These are phyloP conservation scores for Anas platyrhynchos DNA, from an alignment of 2,113 vertebrate genomes.

Conservation along the genomic window DNA sequence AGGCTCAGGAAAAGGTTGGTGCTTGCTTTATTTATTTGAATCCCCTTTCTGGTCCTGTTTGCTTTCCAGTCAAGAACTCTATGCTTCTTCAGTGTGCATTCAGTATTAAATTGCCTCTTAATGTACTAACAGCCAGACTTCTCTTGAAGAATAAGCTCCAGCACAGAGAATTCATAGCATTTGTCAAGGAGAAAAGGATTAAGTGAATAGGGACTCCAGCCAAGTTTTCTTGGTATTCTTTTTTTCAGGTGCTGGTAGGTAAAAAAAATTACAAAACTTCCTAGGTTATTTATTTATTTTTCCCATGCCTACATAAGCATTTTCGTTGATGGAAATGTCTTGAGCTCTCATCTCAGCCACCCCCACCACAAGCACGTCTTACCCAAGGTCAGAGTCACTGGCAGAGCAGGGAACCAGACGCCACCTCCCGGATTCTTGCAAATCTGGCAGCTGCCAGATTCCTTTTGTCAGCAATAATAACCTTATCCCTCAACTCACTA, in stretches of 20 bases:
- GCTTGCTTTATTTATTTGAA: slow-evolving; percentile 39
- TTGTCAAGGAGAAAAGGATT: slow-evolving; percentile 62
- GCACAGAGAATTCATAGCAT: slow-evolving; percentile 26
- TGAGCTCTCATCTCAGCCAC: background rate
- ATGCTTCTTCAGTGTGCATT: slow-evolving; percentile 44
- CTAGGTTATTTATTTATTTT: slow-evolving; percentile 15
- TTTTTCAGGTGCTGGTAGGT: background rate
- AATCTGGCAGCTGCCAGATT: background rate
- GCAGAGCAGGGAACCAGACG: background rate
- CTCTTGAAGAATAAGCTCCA: slow-evolving; percentile 50
- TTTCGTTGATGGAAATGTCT: background rate
- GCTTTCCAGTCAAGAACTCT: slow-evolving; percentile 53
- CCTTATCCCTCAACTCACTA: background rate
- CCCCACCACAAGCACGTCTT: background rate
- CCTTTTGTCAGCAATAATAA: background rate
- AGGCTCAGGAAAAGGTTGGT: background rate
- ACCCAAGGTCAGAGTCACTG: background rate
- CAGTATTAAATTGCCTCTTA: slow-evolving; percentile 63
- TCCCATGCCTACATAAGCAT: background rate
- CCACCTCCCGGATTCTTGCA: background rate
- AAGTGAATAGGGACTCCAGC: slow-evolving; percentile 20
- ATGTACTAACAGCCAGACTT: slow-evolving; percentile 48
- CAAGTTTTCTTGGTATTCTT: background rate
- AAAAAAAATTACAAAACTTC: background rate
- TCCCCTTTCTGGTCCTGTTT: slow-evolving; percentile 11